Conservation (phyloP, 2,797 vertebrate species). For the Gambelia wislizenii region DNA sequence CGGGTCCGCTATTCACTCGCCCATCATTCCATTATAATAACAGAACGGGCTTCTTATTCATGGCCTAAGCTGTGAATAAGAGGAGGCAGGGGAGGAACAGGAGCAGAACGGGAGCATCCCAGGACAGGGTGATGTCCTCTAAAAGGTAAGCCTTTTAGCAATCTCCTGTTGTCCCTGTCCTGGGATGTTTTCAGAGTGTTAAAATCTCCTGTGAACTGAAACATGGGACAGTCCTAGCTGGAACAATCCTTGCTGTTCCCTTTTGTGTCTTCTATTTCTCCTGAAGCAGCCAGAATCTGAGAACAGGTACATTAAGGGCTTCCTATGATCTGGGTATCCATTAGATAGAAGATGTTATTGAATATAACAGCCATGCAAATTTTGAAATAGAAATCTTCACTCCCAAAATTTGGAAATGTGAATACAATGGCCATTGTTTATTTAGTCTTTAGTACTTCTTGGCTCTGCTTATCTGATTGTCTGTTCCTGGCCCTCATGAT, state of each 20-base stretch:
- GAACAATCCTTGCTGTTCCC: neutral
- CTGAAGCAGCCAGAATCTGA: neutral
- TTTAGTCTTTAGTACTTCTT: neutral
- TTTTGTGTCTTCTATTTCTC: neutral
- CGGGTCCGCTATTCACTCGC: too few species aligned
- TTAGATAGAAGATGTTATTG: neutral
- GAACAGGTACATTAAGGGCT: neutral
- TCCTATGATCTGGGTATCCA: too few species aligned
- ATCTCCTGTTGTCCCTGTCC: too few species aligned
- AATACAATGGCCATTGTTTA: neutral
- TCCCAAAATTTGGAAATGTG: neutral
- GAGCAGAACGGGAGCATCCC: too few species aligned
- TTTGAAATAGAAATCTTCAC: neutral
- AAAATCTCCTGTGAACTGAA: neutral
- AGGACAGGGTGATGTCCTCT: too few species aligned
- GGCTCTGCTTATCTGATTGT: neutral
- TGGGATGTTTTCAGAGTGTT: too few species aligned
- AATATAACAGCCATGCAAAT: neutral
- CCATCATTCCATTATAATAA: too few species aligned
- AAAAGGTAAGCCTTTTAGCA: too few species aligned
- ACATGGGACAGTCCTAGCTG: constrained; percentile 1
- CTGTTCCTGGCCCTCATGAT: neutral
- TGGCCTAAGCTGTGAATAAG: too few species aligned
- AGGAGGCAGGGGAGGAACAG: too few species aligned
- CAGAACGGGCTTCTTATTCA: too few species aligned